These are phyloP conservation scores for Steinernema khuongi DNA, from an alignment of 1,140 invertebrate species.

Conservation along the genomic window DNA sequence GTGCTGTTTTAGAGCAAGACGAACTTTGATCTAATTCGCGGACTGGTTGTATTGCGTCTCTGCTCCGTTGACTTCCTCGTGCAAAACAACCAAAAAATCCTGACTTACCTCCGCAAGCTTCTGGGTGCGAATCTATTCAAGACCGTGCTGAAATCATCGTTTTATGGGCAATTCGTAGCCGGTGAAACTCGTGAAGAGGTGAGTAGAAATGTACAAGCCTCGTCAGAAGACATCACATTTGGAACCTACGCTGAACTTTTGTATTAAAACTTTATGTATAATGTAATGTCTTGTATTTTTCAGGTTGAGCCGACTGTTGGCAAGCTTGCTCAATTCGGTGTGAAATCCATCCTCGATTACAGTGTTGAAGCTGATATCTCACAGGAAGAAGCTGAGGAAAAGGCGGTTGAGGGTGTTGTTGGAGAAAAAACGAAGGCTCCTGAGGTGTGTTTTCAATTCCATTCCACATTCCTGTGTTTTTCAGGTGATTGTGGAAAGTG, in stretches of 20 bases:
- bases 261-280: conserved; percentile 27
- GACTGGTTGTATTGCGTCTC: conserved; percentile 84
- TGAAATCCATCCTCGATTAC: conserved; percentile 96
- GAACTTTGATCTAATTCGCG: conserved; percentile 81
- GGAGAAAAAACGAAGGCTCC: conserved; percentile 36
- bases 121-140: conserved; percentile 80
- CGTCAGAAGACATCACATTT: conserved; percentile 11
- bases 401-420: conserved; percentile 59
- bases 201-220: conserved; percentile 16
- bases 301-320: conserved; percentile 67
- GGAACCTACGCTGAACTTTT: background rate
- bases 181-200: conserved; percentile 83
- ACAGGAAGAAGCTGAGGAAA: conserved; percentile 59
- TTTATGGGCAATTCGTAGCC: conserved; percentile 98
- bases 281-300: conserved; percentile 21
- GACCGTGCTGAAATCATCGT: conserved; percentile 81
- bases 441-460: conserved; percentile 34
- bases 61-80: conserved; percentile 83
- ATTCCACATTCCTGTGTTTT: background rate
- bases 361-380: conserved; percentile 89
- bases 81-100: conserved; percentile 88
- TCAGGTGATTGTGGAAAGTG: conserved; percentile 19
- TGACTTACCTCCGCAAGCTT: conserved; percentile 74
- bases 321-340: conserved; percentile 81
- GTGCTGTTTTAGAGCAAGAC: conserved; percentile 77